Base-by-base conservation (phyloP, 2,888 invertebrate species). In the Drosophila pseudotakahashii region DNA sequence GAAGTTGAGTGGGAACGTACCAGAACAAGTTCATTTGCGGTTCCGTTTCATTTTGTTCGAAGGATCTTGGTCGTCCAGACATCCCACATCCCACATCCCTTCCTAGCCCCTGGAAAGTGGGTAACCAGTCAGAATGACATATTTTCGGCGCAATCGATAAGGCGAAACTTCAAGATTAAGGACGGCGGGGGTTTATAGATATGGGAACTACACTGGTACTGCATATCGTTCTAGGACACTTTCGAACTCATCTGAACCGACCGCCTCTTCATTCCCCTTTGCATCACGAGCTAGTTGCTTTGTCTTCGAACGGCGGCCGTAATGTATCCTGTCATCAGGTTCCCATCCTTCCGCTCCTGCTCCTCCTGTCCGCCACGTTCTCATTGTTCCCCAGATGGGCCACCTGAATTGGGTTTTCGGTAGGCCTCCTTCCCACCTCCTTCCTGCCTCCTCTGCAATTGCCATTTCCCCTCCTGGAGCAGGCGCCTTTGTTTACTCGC, bases 401-500 rank as follows among this genome's bases (percentile, higher is more conserved):
- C 41, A 19, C 42, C 48, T 52, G 55, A 37, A 57, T 55, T 47
- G 67, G 41, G 47, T 30, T 41, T 44, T 51, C 16, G 60, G 34
- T 9, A 14, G 34, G 37, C 47, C 32, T 10, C 11, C 44, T 13
- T 4, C 13, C 44, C 10, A 7, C 6, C 32, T 41, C 11, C 53
- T 11, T 19, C 10, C 41, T 9, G 7, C 14, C 14, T 9, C 19
- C n/a, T 23, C 23, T 19, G 34, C 16, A 36, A 13, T 42, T 26
- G 34, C 30, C 44, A 13, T 44, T 34, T 14, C 37, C 57, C 47
- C 44, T 36, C 32, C 10, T 34, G 39, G 52, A 44, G 51, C 30
- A 6, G 30, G 59, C 69, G 39, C 55, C 60, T 78, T 83, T 81
- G 81, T 81, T 72, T 44, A 10, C 9, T 30, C 54, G 51, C 69